Percentiles rank a stretch among this genome's conserved stretches.
These are phyloP conservation scores for Solenopsis invicta DNA, from an alignment of 1,140 invertebrate species.

Conservation along the genomic window DNA sequence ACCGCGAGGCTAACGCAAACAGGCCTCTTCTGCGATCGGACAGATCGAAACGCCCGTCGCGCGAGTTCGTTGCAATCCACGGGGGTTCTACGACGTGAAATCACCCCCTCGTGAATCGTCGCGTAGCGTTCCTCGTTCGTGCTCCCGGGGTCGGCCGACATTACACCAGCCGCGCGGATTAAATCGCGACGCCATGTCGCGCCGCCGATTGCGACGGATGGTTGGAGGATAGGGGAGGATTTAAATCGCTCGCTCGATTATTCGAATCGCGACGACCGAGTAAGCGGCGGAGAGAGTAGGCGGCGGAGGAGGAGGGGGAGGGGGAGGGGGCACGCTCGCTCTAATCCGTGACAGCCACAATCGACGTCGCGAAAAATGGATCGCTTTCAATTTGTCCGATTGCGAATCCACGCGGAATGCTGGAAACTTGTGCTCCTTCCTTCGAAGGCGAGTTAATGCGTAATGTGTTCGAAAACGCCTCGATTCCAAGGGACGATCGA, in stretches of 20 bases:
- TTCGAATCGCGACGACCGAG: not conserved
- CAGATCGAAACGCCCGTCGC: too few species aligned
- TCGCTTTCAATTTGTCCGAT: not conserved
- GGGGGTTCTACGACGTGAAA: not conserved
- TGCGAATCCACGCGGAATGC: too few species aligned
- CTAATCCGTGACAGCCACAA: not conserved
- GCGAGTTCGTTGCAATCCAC: too few species aligned
- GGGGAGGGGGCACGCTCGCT: not conserved
- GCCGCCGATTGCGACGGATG: constrained; percentile 29
- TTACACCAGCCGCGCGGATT: not conserved
- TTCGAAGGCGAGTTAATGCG: not conserved
- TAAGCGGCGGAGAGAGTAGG: not conserved
- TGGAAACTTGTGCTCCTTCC: not conserved
- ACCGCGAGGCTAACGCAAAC: not conserved
- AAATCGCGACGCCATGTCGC: constrained; percentile 18
- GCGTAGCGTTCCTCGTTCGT: not conserved
- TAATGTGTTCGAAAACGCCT: not conserved
- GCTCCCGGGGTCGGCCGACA: not conserved
- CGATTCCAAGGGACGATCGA: constrained; percentile 10
- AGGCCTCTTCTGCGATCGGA: not conserved
- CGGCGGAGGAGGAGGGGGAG: not conserved
- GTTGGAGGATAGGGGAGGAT: not conserved
- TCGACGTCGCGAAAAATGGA: not conserved
- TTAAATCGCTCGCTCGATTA: constrained; percentile 31
- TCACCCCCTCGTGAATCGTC: not conserved